A percentile compares a stretch with the other conserved stretches of the same genome.
Evolutionary conservation across 2,888 invertebrate species (phyloP).

Genomic region (Empis stercorea): DNA sequence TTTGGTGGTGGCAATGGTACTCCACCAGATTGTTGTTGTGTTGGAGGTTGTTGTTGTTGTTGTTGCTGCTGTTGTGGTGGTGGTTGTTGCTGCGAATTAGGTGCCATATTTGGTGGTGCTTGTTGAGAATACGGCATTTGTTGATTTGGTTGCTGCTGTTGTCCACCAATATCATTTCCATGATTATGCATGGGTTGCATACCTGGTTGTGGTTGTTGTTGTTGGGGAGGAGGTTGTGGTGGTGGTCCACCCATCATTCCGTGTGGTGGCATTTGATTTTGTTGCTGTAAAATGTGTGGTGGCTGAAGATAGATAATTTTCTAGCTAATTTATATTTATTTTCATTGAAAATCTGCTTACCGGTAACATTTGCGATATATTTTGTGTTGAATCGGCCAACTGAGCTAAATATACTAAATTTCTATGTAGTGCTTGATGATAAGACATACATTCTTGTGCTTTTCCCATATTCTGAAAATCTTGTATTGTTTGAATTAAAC

Average conservation of each 20-base stretch:
- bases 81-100: conserved; percentile 13
- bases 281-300: conserved; percentile 41
- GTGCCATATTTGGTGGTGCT: background rate
- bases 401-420: conserved; percentile 94
- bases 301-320: conserved; percentile 33
- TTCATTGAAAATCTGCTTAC: conserved; percentile 46
- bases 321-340: background rate
- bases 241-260: conserved; percentile 26
- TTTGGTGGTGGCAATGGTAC: conserved; percentile 17
- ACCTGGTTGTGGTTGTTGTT: conserved; percentile 14
- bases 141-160: conserved; percentile 16
- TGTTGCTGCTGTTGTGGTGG: conserved; percentile 27
- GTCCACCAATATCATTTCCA: conserved; percentile 15
- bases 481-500: conserved; percentile 91
- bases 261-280: conserved; percentile 30
- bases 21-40: conserved; percentile 19
- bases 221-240: conserved; percentile 12
- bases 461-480: conserved; percentile 95
- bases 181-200: conserved; percentile 21
- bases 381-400: conserved; percentile 92
- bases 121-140: conserved; percentile 28
- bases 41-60: conserved; percentile 22
- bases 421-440: conserved; percentile 86
- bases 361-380: conserved; percentile 77
- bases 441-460: conserved; percentile 82